A percentile compares a stretch with the other conserved stretches of the same genome.
These are phyloP conservation scores for Acropternis orthonyx DNA, from an alignment of 2,797 vertebrate genomes.

Conservation along the genomic window DNA sequence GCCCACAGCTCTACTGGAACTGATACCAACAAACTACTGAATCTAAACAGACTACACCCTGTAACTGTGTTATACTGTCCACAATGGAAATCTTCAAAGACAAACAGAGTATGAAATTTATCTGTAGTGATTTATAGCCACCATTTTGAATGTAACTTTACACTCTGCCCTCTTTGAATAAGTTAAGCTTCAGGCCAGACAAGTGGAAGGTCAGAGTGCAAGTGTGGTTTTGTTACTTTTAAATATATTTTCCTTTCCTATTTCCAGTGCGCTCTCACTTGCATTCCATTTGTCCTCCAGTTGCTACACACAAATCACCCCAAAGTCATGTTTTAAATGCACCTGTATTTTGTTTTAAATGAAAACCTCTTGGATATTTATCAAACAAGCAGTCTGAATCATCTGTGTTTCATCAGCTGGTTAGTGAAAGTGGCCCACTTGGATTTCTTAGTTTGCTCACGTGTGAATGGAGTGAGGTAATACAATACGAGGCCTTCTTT, in stretches of 20 bases:
- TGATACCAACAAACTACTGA: constrained; percentile 99
- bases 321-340: constrained; percentile 82
- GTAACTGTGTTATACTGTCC: constrained; percentile 96
- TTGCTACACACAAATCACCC: constrained; percentile 83
- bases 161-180: constrained; percentile 85
- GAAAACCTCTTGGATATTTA: constrained; percentile 77
- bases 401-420: constrained; percentile 73
- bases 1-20: constrained; percentile 97
- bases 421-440: constrained; percentile 74
- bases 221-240: constrained; percentile 78
- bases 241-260: constrained; percentile 80
- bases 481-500: constrained; percentile 74
- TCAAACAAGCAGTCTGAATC: constrained; percentile 77
- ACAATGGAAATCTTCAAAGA: constrained; percentile 94
- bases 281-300: constrained; percentile 75
- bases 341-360: constrained; percentile 81
- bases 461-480: constrained; percentile 80
- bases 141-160: constrained; percentile 84
- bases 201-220: constrained; percentile 89
- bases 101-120: constrained; percentile 92
- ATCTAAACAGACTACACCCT: constrained; percentile 98
- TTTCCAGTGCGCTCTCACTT: constrained; percentile 79
- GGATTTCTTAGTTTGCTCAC: constrained; percentile 77
- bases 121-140: constrained; percentile 93
- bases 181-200: constrained; percentile 81